Base-by-base conservation (phyloP, 1,140 invertebrate species). In the Drosophila lini region DNA sequence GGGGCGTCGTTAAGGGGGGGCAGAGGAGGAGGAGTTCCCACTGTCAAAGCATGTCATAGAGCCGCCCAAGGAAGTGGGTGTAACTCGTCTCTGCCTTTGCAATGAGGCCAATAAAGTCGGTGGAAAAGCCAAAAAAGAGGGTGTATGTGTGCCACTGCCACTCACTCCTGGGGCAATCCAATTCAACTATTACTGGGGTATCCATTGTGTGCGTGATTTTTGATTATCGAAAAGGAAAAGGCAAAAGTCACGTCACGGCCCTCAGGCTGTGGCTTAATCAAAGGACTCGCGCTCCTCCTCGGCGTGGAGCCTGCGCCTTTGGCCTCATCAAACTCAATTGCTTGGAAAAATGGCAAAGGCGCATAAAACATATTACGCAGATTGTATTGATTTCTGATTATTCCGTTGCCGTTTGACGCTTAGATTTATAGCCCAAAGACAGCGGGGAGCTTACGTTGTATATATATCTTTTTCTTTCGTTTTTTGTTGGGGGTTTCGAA, bases 251-350 rank as follows among this genome's bases (percentile, higher is more conserved):
- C 84, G 83, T 88, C 83, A 86, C 62, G 80, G 64, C 83, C 71
- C 81, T 75, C 48, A 64, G 82, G 60, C 70, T 76, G 65, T 45
- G 81, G 61, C 74, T 78, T 81, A 85, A 84, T 84, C 82, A 68
- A 55, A 55, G 52, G 52, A 55, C 52, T 38, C 52, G 7, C 52
- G 7, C 48, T 22, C 32, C 13, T 19, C 45, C 45, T 28, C 0
- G 32, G 16, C 38, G 50, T 58, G 40, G 57, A 56, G 34, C 58
- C 45, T 28, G 25, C 25, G 60, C 50, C 7, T 1, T 25, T 25
- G 86, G 74, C 86, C 83, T 91, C 89, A 89, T 91, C 89, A 91
- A 90, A 91, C 81, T 91, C 84, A 91, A 91, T 91, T 91, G 89
- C 83, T 78, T 74, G 89, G 89, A 91, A 91, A 91, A 91, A 85